Evolutionary conservation across 2,797 vertebrate species (phyloP), one percentile per base, ranked within the genome.

Genomic region (Coluber constrictor): DNA sequence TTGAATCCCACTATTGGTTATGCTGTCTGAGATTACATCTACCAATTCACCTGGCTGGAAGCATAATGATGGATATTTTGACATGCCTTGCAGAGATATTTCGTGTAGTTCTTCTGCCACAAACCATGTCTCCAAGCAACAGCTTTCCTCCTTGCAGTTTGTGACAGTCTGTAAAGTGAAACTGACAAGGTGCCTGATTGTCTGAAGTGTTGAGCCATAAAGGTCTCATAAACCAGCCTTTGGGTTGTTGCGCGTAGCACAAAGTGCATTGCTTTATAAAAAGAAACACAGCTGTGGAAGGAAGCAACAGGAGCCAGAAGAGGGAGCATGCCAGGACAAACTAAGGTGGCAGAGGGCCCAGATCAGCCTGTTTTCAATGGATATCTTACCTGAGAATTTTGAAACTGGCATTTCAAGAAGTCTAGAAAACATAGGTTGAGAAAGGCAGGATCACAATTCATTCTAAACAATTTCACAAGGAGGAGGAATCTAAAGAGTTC

Each of bases 51-150:
- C 23, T 56, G 47, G 32, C 32, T 63, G 29, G 20, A 91, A 91
- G 63, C 8, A 59, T 59, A 66, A 8, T 87, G 56, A 16, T 60
- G 93, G 92, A 90, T 93, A 18, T 60, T 66, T 94, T 10, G 70
- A 92, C 90, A 92, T 89, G 61, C 89, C 90, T 94, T 96, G 87
- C 95, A 94, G 79, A 59, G n/a, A 61, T 93, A 59, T 95, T 96
- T 92, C 57, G 87, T 87, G 29, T 63, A 0, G 16, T 94, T 94
- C 61, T 0, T 0, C 92, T 95, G 66, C 91, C 63, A 92, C 23
- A 57, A 3, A 89, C 0, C 86, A 55, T 88, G 0, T 90, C 37
- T 89, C 87, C 54, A 91, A 87, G 91, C 25, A 11, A 37, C 93
- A 56, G 27, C 29, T 93, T 92, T 91, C 61, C 7, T 3, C 13